Conservation (phyloP, 2,797 vertebrate genomes). For the Gorsachius magnificus region DNA sequence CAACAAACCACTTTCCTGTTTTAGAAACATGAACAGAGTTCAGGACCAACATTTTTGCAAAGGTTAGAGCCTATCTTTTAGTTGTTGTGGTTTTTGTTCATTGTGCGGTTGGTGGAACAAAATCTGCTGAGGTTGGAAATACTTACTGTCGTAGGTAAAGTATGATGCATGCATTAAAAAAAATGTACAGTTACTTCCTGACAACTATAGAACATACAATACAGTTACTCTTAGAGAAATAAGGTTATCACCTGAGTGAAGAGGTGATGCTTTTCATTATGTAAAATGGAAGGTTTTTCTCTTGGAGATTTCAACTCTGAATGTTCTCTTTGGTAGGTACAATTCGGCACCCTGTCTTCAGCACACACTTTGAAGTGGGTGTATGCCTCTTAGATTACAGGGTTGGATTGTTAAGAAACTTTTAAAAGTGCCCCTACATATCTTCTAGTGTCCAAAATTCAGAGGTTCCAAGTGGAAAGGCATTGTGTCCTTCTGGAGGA, state of each 20-base stretch:
- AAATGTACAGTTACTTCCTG: background rate
- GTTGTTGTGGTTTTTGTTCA: background rate
- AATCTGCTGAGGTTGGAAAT: constrained; percentile 33
- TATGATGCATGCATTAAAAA: background rate
- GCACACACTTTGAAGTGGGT: background rate
- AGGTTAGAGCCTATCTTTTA: constrained; percentile 1
- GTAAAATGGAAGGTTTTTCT: background rate
- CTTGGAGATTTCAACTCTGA: background rate
- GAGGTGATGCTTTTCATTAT: background rate
- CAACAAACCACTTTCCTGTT: constrained; percentile 2
- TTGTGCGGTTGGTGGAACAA: constrained; percentile 25
- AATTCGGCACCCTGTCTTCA: background rate
- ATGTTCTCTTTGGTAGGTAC: background rate
- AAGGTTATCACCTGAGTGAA: background rate
- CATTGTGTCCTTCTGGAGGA: background rate
- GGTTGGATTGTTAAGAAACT: background rate
- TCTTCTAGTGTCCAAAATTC: background rate
- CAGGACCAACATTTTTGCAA: background rate
- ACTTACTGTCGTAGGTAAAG: background rate
- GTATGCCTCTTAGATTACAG: background rate
- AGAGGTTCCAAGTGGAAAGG: background rate
- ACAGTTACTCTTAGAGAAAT: background rate
- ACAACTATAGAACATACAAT: background rate
- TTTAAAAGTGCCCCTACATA: background rate
- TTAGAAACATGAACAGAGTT: background rate